Evolutionary conservation across 1,140 invertebrate species (phyloP), one percentile per base, ranked within the genome.

Genomic region (Ips typographus): DNA sequence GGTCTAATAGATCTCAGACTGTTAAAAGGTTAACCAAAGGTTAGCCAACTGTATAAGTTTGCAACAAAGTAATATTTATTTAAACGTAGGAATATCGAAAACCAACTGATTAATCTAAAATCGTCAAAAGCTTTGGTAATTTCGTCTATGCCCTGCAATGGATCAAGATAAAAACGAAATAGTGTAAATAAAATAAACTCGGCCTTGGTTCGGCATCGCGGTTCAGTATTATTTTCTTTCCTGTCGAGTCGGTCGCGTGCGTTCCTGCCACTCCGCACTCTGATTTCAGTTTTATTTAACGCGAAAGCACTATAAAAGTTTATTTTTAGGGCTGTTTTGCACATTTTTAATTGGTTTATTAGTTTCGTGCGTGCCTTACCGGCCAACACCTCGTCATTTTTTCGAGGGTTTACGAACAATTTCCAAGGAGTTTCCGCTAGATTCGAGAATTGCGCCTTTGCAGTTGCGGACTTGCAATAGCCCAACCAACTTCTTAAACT

Each of bases 171-270:
- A 59, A 56, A 59, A 38, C 52, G 52, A 65, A 22, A 67, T 52
- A 65, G 44, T 59, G 65, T 67, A 67, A 67, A 67, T 67, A 67
- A 67, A 67, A 58, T 60, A 67, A 67, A 67, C 4, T n/a, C 56
- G 65, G 36, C 65, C 65, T 67, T 67, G 65, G 55, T 49, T 4
- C 8, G 39, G 43, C 7, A 64, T 42, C 42, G 53, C 65, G 43
- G 55, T 53, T 58, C 56, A 59, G 55, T 59, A 43, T 22, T 22
- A 22, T 58, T 67, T 59, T 57, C 55, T 67, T 67, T 57, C 65
- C 55, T 56, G 43, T 37, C 53, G 64, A 43, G 22, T 38, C 36
- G 52, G 52, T 56, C 64, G 52, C 52, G 64, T 65, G 64, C 57
- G 51, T 51, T 40, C 49, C 22, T 5, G n/a, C 4, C 61, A 53